A percentile compares a stretch with the other conserved stretches of the same genome.
Evolutionary conservation across 2,113 vertebrate species (phyloP).

Genomic region (Charadrius vociferus): DNA sequence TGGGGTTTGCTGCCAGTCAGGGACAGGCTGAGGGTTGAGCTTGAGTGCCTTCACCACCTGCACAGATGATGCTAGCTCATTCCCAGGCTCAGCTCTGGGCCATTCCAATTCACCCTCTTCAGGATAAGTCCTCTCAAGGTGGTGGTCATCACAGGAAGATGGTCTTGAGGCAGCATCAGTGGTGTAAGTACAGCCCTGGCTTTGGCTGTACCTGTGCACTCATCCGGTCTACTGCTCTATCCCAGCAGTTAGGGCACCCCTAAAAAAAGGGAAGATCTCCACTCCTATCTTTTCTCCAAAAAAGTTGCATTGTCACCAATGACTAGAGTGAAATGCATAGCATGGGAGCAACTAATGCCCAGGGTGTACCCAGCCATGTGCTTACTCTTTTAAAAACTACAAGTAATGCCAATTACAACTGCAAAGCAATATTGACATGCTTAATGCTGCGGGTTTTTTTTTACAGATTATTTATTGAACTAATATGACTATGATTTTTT

Average conservation of each 20-base stretch:
- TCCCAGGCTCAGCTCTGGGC: neutral
- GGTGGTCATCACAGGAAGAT: accelerated
- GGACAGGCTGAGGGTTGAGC: neutral
- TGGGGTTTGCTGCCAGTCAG: neutral
- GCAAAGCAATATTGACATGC: neutral
- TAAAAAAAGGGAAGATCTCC: neutral
- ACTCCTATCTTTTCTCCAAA: neutral
- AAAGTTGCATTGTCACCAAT: neutral
- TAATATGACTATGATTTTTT: neutral
- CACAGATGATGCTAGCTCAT: neutral
- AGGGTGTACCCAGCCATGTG: neutral
- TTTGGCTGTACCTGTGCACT: neutral
- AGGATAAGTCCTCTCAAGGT: neutral
- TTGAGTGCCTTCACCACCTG: neutral
- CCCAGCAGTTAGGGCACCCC: neutral
- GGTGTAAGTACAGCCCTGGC: neutral
- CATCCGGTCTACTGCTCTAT: neutral
- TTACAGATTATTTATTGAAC: neutral
- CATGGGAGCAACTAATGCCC: neutral
- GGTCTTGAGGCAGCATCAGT: neutral
- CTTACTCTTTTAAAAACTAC: neutral
- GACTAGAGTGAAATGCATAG: neutral
- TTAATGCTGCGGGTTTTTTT: neutral
- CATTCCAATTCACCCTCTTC: neutral
- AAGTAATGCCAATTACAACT: neutral